phyloP scores from a whole-genome alignment of 2,113 vertebrate species.

The Turdus rufiventris region DNA sequence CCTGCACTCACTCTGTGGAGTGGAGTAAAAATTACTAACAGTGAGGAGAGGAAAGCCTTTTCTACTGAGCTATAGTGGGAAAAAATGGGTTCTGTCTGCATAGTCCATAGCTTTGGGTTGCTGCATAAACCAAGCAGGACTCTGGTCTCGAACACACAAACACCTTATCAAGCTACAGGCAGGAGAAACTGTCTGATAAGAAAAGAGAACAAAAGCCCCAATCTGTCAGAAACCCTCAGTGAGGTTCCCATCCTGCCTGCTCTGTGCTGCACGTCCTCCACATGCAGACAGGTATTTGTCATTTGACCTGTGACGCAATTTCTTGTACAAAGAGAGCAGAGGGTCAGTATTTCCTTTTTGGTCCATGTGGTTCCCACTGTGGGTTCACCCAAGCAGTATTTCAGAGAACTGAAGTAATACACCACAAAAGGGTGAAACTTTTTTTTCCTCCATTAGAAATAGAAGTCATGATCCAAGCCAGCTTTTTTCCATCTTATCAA shows the following conservation, averaged over 20 bases:
- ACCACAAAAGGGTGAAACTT: background rate
- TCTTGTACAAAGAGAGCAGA: background rate
- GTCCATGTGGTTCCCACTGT: background rate
- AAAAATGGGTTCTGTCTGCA: background rate
- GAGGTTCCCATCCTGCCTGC: background rate
- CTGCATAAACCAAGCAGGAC: background rate
- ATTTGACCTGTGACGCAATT: background rate
- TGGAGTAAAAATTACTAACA: background rate
- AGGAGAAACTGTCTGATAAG: background rate
- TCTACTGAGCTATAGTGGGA: background rate
- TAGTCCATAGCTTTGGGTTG: background rate
- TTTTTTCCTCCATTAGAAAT: background rate
- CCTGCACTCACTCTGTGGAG: accelerated
- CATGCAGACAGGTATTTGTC: background rate
- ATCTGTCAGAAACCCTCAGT: accelerated
- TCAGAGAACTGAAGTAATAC: background rate
- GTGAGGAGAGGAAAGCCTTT: background rate
- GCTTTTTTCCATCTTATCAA: background rate
- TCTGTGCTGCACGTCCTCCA: background rate
- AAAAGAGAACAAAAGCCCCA: background rate
- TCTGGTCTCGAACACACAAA: background rate
- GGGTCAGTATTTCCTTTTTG: background rate
- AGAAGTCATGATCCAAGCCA: background rate
- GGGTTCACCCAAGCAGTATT: background rate
- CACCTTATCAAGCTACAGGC: background rate